phyloP scores from a whole-genome alignment of 2,797 vertebrate genomes.

The Mormyrops attenuatus region DNA sequence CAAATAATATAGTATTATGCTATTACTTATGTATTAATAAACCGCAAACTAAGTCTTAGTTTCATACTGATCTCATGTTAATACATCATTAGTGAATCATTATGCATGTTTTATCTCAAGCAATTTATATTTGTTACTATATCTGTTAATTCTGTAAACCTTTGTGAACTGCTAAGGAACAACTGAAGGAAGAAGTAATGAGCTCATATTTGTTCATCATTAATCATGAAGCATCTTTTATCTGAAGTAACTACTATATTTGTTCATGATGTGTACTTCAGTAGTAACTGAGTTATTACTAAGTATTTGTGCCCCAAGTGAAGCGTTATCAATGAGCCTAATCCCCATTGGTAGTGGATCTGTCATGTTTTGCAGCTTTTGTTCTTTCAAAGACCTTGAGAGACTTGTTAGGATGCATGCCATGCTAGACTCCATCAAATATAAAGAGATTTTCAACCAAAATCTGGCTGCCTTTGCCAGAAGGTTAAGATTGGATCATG shows the following conservation, averaged over 20 bases:
- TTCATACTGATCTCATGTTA: background rate
- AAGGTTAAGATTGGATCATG: background rate
- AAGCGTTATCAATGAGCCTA: background rate
- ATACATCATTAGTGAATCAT: background rate
- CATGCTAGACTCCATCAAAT: background rate
- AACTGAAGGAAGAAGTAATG: background rate
- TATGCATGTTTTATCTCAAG: background rate
- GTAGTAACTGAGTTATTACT: background rate
- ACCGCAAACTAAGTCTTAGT: background rate
- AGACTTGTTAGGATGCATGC: background rate
- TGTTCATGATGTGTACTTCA: background rate
- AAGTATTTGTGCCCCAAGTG: background rate
- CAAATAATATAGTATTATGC: background rate
- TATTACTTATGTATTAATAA: background rate
- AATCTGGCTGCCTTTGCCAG: background rate
- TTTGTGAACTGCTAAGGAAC: background rate
- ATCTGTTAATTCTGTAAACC: background rate
- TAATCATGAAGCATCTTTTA: background rate
- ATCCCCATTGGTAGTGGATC: background rate
- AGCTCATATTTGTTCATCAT: background rate
- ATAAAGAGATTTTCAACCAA: background rate
- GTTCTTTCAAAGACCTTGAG: background rate
- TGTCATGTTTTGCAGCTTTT: background rate
- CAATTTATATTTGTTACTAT: background rate
- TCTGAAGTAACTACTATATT: background rate